Evolutionary conservation across 2,888 invertebrate genomes (phyloP), one percentile per base, ranked within the genome.

Genomic region (Perizoma flavofasciatum): DNA sequence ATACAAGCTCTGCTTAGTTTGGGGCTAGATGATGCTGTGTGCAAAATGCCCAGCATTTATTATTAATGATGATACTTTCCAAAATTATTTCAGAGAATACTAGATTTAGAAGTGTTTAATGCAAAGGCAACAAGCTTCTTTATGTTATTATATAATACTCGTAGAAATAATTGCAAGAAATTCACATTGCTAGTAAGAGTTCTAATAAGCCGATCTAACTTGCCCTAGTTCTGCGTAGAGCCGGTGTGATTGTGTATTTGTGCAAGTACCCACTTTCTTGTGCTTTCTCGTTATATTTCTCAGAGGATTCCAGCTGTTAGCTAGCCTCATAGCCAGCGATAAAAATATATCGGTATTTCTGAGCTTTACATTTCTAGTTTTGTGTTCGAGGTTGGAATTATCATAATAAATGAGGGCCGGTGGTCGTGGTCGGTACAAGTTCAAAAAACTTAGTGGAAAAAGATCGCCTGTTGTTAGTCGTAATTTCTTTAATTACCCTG

Each of bases 221-320:
- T 40, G 39, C 5, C 7, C 40, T 10, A 49, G 49, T 33, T 41
- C 51, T 51, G 46, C 40, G 41, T 33, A 45, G 10, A 46, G 56
- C 33, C 44, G 40, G 22, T 50, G 49, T 49, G 45, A 46, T 59
- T 45, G 58, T 59, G 53, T 56, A 56, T 53, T 53, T 58, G 33
- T 45, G 40, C 49, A 49, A 45, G 49, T 49, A 45, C 53, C 53
- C 44, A 50, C 47, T 55, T 49, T 22, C 54, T 39, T 52, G 49
- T 32, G 43, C 22, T 41, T 41, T 34, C 56, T 56, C 41, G 52
- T 59, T 50, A 51, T 49, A 64, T 59, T 57, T 59, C 50, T 59
- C 61, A 45, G 48, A 57, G 59, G 61, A 59, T 54, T 53, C 33
- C 50, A 41, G 55, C 54, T 45, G 55, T 52, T 55, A 50, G 54